Base-by-base conservation (phyloP, 2,797 vertebrate genomes). In the Crypturellus tataupa region DNA sequence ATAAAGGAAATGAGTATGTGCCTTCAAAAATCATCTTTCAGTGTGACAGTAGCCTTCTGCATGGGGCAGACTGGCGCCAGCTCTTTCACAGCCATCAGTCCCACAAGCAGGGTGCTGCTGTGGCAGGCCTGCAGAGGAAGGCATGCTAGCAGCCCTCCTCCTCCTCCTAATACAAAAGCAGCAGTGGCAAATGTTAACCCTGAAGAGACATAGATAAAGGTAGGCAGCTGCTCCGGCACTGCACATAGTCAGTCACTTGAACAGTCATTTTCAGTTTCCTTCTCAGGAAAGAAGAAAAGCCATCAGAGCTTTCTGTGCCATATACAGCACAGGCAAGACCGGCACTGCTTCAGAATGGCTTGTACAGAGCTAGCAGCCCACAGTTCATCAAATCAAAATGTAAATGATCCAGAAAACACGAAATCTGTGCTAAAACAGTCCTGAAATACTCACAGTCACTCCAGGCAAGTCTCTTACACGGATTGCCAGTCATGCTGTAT, bases 401-500 rank as follows among this genome's bases (percentile, higher is more conserved):
- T 24, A 76, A 62, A 17, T 62, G 55, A 73, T 18, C 37, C 31
- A 42, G 55, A 79, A 72, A 90, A 56, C 12, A 59, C 1, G 33
- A 40, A 82, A 53, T 73, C 60, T 53, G 23, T n/a, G 37, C 63
- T 94, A 91, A 93, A 87, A 64, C 5, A 69, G 40, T 29, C 37
- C 46, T 80, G 29, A 76, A 87, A 96, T 93, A 97, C 82, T 95
- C 78, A 94, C 94, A 85, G 91, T 95, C 91, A 82, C 46, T 92
- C 87, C 92, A 95, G 25, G 51, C 46, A 91, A 63, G 62, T 70
- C 59, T 96, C 92, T 79, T 64, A 63, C 11, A 56, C 3, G 70
- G 46, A 23, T 53, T 75, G 44, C 73, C 64, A 87, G 21, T 90
- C 95, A 96, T 93, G 80, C 35, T 0, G 67, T 65, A 64, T 44